Percentiles rank a stretch among this genome's conserved stretches.
phyloP scores from a whole-genome alignment of 2,797 vertebrate species.

The Sarcophilus harrisii region DNA sequence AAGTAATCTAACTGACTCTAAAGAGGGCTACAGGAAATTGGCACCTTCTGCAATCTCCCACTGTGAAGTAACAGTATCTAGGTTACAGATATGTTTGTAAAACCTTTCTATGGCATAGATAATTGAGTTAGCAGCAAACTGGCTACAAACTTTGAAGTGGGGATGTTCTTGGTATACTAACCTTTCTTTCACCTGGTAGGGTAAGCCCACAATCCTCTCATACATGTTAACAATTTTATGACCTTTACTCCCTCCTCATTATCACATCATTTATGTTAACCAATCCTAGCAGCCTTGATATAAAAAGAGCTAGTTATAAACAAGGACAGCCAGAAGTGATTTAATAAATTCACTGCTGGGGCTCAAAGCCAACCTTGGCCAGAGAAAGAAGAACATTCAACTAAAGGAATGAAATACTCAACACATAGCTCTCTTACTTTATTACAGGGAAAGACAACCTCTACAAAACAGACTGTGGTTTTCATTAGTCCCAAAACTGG shows the following conservation, averaged over 20 bases:
- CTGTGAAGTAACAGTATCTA: constrained; percentile 84
- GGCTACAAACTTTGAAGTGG: constrained; percentile 83
- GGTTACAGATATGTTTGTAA: constrained; percentile 82
- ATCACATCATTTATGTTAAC: constrained; percentile 81
- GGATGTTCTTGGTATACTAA: constrained; percentile 81
- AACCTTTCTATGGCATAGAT: constrained; percentile 84
- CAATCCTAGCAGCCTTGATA: constrained; percentile 68
- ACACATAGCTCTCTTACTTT: not conserved
- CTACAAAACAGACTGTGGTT: not conserved
- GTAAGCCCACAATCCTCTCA: constrained; percentile 84
- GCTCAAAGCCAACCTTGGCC: constrained; percentile 53
- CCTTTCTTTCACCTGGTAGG: constrained; percentile 84
- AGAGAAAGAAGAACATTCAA: not conserved
- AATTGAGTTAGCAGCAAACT: constrained; percentile 86
- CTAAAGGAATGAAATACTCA: not conserved
- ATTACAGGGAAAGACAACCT: not conserved
- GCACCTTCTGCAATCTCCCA: constrained; percentile 78
- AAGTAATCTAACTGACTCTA: constrained; percentile 77
- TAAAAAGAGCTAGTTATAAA: constrained; percentile 75
- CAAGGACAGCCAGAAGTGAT: constrained; percentile 55
- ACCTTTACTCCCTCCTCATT: constrained; percentile 84
- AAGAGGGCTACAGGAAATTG: constrained; percentile 83
- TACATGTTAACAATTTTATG: constrained; percentile 79
- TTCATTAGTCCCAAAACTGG: not conserved
- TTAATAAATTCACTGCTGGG: constrained; percentile 33